Percentiles rank a stretch among this genome's conserved stretches.
phyloP scores from a whole-genome alignment of 1,140 invertebrate genomes.

The Musca domestica region DNA sequence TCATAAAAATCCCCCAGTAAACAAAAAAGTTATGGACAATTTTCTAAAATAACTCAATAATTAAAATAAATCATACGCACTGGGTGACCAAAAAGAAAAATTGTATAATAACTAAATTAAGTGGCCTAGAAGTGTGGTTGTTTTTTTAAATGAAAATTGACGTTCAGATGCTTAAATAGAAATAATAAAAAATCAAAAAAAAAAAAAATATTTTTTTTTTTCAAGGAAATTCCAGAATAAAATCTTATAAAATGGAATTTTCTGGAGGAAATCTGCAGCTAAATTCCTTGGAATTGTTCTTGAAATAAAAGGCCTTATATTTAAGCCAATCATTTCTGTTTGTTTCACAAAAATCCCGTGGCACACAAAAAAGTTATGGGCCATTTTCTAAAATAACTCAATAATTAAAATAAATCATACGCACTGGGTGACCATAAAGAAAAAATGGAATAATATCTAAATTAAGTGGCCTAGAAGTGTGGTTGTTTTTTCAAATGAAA shows the following conservation, averaged over 20 bases:
- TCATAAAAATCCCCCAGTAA: background rate
- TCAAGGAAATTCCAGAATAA: background rate
- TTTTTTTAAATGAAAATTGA: no score
- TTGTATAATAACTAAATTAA: no score
- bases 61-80: slow-evolving; percentile 7
- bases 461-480: no score
- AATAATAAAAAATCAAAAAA: background rate
- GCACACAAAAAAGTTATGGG: background rate
- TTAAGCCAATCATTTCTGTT: background rate
- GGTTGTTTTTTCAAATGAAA: no score
- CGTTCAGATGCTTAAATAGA: background rate
- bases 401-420: slow-evolving; percentile 15
- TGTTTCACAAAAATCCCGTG: background rate
- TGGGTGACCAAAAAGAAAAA: no score
- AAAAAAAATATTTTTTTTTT: background rate
- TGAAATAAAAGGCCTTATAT: no score
- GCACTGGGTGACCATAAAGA: background rate
- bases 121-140: no score
- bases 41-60: background rate
- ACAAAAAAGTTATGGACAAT: background rate
- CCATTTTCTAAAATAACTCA: background rate
- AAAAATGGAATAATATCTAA: no score
- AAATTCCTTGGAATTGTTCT: no score
- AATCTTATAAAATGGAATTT: no score
- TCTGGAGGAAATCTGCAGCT: no score